A percentile compares a stretch with the other conserved stretches of the same genome.
These are phyloP conservation scores for Agriopis marginaria DNA, from an alignment of 2,888 invertebrate genomes.

Conservation along the genomic window DNA sequence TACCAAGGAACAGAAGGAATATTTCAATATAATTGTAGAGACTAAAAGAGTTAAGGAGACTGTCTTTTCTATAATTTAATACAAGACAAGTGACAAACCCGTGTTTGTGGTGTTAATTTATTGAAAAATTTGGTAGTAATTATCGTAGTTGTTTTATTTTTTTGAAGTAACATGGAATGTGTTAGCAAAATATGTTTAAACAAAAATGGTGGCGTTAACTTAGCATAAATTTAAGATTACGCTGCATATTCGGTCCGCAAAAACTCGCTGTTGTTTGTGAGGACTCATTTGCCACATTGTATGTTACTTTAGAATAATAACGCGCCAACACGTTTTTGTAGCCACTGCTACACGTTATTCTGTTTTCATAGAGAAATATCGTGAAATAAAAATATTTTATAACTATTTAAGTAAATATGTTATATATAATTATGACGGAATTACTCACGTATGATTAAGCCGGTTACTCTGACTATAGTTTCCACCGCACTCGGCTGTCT, in stretches of 20 bases:
- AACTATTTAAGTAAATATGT: no score
- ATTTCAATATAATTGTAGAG: no score
- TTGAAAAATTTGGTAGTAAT: background rate
- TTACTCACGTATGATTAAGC: no score
- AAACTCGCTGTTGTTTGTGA: conserved; percentile 34
- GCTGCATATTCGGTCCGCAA: conserved; percentile 38
- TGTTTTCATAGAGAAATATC: conserved; percentile 4
- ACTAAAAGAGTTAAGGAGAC: no score
- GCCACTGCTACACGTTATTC: background rate
- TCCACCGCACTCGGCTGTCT: no score
- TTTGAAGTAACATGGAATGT: conserved; percentile 29
- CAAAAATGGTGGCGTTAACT: conserved; percentile 39
- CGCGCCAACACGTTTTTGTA: conserved; percentile 9
- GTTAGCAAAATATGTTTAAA: conserved; percentile 31
- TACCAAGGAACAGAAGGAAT: no score
- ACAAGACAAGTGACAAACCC: no score
- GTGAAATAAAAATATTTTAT: background rate
- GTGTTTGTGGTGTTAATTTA: no score
- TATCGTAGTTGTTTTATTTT: background rate
- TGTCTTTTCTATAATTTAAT: no score
- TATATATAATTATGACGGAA: no score
- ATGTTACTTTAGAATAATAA: conserved; percentile 29
- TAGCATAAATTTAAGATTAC: conserved; percentile 42
- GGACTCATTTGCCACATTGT: conserved; percentile 37
- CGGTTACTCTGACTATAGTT: no score